Base-by-base conservation (phyloP, 1,140 invertebrate genomes). In the Centruroides vittatus region DNA sequence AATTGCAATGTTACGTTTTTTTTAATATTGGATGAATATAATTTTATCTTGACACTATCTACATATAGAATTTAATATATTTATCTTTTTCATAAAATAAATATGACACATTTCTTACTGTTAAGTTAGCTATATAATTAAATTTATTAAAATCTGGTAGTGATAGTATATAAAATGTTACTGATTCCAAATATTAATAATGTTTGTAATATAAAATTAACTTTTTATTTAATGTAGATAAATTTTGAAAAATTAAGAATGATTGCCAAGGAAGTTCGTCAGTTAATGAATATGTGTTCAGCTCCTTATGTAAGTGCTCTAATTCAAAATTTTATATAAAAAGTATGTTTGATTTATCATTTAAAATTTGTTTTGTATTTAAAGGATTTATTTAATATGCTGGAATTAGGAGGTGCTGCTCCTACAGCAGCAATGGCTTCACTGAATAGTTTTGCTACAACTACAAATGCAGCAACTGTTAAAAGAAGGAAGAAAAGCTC, bases 221-320 rank as follows among this genome's bases (percentile, higher is more conserved):
- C n/a, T 51, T 58, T 55, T 56, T 9, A 52, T 55, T 46, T 56
- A 36, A 52, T 59, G 6, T 78, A 99, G 66, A 86, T 79, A 41
- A 99, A 99, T 76, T 99, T 99, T 74, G 97, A 99, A 73, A 99
- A 99, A 72, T 76, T 99, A 52, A 78, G 97, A 65, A 98, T 99
- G 92, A 92, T 99, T 63, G 91, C 95, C 5, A 97, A 97, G 74
- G 95, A 98, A 80, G 88, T 99, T 10, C 80, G 94, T 66, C 83
- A 87, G 55, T 78, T 98, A 13, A 90, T 86, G 53, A 92, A 93
- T 72, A 97, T 98, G 92, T 94, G 90, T 72, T 93, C 90, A 60
- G 89, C 89, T 13, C 88, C 89, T 67, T 76, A 76, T 69, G 74
- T 64, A 61, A 64, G 63, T 58, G 23, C 23, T 23, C 23, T 23